These are phyloP conservation scores for Coelopa frigida DNA, from an alignment of 1,140 invertebrate species.

Conservation along the genomic window DNA sequence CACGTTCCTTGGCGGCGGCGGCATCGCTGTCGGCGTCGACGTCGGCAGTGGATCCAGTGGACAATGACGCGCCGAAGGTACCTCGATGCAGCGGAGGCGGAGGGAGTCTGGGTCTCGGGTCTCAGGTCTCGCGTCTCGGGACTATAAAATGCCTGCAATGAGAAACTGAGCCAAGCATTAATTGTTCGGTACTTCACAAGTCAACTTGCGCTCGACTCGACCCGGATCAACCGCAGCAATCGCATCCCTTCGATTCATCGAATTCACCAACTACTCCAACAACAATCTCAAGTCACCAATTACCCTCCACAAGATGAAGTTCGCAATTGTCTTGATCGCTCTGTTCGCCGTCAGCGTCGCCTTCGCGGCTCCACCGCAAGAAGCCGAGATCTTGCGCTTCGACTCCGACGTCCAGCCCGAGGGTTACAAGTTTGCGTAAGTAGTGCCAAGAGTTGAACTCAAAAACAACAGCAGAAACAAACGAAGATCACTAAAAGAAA, in stretches of 20 bases:
- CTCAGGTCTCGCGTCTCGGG: too few relatives aligned
- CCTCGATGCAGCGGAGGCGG: too few relatives aligned
- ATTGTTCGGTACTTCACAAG: slow-evolving; percentile 23
- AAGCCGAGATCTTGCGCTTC: slow-evolving; percentile 37
- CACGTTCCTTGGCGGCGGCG: slow-evolving; percentile 12
- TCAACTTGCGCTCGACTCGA: slow-evolving; percentile 14
- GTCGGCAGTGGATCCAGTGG: too few relatives aligned
- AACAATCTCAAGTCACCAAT: slow-evolving; percentile 7
- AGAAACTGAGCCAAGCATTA: slow-evolving; percentile 27
- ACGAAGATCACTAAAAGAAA: too few relatives aligned
- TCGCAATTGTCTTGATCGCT: slow-evolving; percentile 18
- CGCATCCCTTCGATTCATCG: too few relatives aligned
- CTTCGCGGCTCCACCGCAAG: slow-evolving; percentile 13
- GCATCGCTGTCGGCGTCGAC: too few relatives aligned
- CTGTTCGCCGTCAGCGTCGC: slow-evolving; percentile 13
- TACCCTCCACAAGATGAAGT: slow-evolving; percentile 40
- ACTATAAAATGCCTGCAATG: slow-evolving; percentile 33
- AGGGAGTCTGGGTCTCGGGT: too few relatives aligned
- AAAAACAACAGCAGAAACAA: too few relatives aligned
- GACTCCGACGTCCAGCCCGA: slow-evolving; percentile 44
- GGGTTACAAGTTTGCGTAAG: slow-evolving; percentile 45
- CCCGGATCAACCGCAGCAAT: too few relatives aligned
- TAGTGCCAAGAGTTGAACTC: too few relatives aligned
- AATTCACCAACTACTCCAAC: too few relatives aligned
- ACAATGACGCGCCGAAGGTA: too few relatives aligned